Conservation (phyloP, 2,113 vertebrate genomes). For the Mormyrus iriodes region DNA sequence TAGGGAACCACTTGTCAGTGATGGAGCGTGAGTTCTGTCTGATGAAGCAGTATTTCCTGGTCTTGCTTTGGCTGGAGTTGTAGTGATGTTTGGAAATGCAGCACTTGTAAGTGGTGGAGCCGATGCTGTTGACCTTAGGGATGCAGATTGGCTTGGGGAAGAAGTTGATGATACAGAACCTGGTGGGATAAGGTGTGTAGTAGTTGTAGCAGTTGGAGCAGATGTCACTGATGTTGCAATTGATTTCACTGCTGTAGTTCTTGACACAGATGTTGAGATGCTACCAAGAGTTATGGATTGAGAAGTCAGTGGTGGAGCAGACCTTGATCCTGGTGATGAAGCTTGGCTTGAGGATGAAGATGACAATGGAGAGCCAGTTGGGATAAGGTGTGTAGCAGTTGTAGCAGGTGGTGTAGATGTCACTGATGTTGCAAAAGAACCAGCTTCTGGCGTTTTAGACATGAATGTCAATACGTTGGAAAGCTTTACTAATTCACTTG, state of each 20-base stretch:
- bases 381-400: no score
- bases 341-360: no score
- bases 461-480: no score
- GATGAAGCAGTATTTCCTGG: background rate
- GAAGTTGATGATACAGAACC: background rate
- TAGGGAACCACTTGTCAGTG: background rate
- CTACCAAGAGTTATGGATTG: no score
- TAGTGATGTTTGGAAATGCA: background rate
- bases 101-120: background rate
- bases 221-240: background rate
- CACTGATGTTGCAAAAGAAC: no score
- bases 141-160: background rate
- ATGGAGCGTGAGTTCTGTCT: background rate
- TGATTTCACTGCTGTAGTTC: background rate
- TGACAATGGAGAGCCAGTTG: no score
- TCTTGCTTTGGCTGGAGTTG: background rate
- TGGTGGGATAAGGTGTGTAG: background rate
- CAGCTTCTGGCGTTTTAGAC: no score
- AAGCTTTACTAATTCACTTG: no score
- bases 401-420: no score
- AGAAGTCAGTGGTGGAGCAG: no score
- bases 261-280: background rate
- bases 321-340: no score
- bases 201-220: background rate
- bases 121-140: background rate